A percentile compares a stretch with the other conserved stretches of the same genome.
phyloP scores from a whole-genome alignment of 2,797 vertebrate genomes.

The Macropodus opercularis region DNA sequence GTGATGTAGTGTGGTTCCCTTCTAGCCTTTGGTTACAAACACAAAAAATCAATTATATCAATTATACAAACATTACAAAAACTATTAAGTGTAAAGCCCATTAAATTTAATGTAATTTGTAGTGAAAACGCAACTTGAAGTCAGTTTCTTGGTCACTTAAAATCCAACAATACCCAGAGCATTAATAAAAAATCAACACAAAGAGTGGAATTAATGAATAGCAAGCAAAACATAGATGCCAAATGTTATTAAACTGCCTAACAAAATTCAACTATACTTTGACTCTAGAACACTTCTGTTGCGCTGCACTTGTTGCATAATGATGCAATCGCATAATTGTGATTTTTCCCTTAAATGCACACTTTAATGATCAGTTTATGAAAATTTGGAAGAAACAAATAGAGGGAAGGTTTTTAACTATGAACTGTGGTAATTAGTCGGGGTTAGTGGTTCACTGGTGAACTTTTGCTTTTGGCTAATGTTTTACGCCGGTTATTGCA shows the following conservation, averaged over 20 bases:
- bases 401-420: background rate
- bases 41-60: too few relatives aligned
- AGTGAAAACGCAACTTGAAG: too few relatives aligned
- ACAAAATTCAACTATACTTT: background rate
- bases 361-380: background rate
- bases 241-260: background rate
- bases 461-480: background rate
- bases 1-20: too few relatives aligned
- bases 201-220: background rate
- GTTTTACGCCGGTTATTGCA: slow-evolving; percentile 15
- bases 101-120: too few relatives aligned
- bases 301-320: background rate
- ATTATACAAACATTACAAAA: too few relatives aligned
- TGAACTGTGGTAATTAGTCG: background rate
- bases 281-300: background rate
- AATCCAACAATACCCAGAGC: background rate
- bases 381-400: background rate
- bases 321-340: background rate
- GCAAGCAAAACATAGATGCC: background rate
- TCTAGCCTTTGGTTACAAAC: too few relatives aligned
- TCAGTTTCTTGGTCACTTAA: background rate
- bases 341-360: background rate
- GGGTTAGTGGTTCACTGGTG: background rate
- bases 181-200: background rate
- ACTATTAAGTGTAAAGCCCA: too few relatives aligned